These are phyloP conservation scores for Haliaeetus leucogaster DNA, from an alignment of 2,113 vertebrate species.

Conservation along the genomic window DNA sequence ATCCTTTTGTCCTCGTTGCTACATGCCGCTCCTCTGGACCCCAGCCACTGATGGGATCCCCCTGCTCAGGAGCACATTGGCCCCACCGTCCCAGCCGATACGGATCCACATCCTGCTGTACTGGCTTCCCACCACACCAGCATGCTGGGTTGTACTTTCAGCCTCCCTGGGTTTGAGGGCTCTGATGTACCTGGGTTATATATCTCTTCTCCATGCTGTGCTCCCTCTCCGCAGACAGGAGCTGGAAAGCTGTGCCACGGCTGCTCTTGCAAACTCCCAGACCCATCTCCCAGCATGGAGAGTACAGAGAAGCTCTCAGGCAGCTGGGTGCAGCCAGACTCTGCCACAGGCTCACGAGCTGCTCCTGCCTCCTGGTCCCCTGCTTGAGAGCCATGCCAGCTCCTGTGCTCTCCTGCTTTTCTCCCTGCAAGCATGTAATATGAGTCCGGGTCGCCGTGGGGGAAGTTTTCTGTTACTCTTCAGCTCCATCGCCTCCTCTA, in stretches of 20 bases:
- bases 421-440: background rate
- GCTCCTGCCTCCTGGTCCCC: background rate
- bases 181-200: background rate
- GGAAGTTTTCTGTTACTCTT: slow-evolving; percentile 39
- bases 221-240: background rate
- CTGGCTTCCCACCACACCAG: fast-evolving
- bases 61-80: background rate
- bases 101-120: fast-evolving
- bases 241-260: background rate
- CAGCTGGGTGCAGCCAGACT: background rate
- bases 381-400: fast-evolving
- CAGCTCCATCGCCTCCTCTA: slow-evolving; percentile 37
- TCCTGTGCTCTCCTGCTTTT: background rate
- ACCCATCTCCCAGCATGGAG: background rate
- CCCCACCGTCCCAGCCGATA: fast-evolving
- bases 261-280: background rate
- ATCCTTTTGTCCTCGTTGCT: background rate
- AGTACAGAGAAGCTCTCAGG: background rate
- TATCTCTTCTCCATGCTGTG: background rate
- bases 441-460: background rate
- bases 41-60: background rate
- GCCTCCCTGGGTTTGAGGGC: background rate
- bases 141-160: background rate
- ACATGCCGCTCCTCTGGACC: background rate
- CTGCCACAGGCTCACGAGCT: background rate